phyloP scores from a whole-genome alignment of 2,797 vertebrate genomes.

The Phoeniculus purpureus region DNA sequence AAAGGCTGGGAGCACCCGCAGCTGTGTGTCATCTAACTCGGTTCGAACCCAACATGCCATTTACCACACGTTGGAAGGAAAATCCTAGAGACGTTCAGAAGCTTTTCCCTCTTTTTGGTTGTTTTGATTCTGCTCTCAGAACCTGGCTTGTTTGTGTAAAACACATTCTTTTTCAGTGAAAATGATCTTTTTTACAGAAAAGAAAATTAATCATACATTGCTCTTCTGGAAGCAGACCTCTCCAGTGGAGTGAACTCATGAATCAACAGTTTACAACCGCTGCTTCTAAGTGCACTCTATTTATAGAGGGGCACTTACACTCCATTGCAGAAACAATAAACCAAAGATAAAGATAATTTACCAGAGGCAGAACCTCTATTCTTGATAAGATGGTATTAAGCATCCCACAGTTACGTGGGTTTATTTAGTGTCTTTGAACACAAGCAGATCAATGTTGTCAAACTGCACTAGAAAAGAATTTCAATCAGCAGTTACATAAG shows the following conservation, averaged over 20 bases:
- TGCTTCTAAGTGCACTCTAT: not conserved
- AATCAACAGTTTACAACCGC: not conserved
- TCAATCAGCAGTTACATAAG: not conserved
- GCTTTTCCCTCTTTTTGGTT: not conserved
- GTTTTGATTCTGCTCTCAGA: not conserved
- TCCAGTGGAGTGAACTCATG: not conserved
- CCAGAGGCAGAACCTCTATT: not conserved
- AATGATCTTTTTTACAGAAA: not conserved
- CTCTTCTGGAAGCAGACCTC: not conserved
- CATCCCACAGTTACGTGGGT: not conserved
- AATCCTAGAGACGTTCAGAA: not conserved
- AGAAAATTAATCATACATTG: not conserved
- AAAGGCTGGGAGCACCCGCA: not conserved
- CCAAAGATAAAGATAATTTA: not conserved
- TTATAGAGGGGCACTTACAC: not conserved
- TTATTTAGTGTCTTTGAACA: not conserved
- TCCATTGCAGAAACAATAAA: not conserved
- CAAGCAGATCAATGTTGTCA: not conserved
- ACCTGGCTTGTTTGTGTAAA: not conserved
- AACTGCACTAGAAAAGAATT: not conserved
- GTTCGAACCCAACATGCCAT: not conserved
- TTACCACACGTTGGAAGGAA: not conserved
- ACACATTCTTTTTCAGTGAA: not conserved
- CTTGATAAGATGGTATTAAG: not conserved
- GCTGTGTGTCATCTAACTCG: not conserved